Conservation (phyloP, 1,140 invertebrate genomes). For the Lordiphosa stackelbergi region DNA sequence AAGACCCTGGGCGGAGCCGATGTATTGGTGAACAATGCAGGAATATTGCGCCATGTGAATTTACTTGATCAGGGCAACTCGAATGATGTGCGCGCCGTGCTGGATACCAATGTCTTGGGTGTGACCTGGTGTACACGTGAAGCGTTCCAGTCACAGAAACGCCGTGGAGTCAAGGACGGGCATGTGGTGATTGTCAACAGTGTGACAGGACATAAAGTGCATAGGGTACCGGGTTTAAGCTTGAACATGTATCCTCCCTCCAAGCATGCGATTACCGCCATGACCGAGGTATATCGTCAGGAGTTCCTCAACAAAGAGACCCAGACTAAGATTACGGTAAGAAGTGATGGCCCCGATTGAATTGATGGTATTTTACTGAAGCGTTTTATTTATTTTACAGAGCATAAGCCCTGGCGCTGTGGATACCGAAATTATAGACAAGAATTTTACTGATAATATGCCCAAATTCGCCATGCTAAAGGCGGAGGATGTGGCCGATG, state of each 20-base stretch:
- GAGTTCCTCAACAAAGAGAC: constrained; percentile 80
- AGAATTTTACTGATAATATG: no score
- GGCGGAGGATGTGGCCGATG: no score
- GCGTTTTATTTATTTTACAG: no score
- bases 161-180: constrained; percentile 81
- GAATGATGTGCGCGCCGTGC: constrained; percentile 60
- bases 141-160: constrained; percentile 82
- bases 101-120: constrained; percentile 80
- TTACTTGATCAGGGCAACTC: constrained; percentile 32
- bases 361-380: no score
- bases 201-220: constrained; percentile 78
- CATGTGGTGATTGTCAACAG: constrained; percentile 86
- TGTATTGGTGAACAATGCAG: no score
- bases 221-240: constrained; percentile 53
- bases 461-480: no score
- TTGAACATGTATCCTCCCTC: constrained; percentile 81
- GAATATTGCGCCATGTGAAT: constrained; percentile 8
- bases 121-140: no score
- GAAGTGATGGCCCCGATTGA: no score
- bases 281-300: constrained; percentile 81
- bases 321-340: no score
- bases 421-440: no score
- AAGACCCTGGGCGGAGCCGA: no score
- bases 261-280: constrained; percentile 84
- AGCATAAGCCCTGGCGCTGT: no score